These are phyloP conservation scores for Oedothorax gibbosus DNA, from an alignment of 1,140 invertebrate genomes.

Conservation along the genomic window DNA sequence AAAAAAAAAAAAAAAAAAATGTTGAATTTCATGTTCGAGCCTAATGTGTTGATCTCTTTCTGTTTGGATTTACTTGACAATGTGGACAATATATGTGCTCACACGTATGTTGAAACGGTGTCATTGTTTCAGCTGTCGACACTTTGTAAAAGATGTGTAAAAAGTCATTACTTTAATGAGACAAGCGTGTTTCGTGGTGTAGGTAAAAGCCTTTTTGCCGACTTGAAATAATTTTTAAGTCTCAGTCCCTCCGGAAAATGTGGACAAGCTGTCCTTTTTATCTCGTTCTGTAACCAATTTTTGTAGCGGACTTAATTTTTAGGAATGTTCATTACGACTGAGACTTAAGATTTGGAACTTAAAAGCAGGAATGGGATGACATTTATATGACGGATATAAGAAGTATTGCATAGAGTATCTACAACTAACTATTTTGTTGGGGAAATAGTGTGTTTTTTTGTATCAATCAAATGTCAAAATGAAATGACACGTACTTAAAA, in stretches of 20 bases:
- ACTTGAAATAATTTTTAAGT: conserved; percentile 43
- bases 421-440: too few species aligned
- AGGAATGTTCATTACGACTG: too few species aligned
- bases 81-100: conserved; percentile 45
- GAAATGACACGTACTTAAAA: too few species aligned
- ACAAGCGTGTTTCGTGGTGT: conserved; percentile 13
- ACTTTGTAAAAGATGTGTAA: not conserved
- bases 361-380: too few species aligned
- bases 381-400: too few species aligned
- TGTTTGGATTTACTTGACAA: conserved; percentile 55
- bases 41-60: conserved; percentile 50
- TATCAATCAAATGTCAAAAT: too few species aligned
- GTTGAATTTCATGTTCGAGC: not conserved
- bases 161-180: conserved; percentile 20
- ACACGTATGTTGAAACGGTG: not conserved
- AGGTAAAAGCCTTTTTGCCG: conserved; percentile 12
- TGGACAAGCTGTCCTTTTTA: conserved; percentile 12
- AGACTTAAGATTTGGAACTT: too few species aligned
- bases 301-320: conserved; percentile 1
- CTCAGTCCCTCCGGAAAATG: not conserved
- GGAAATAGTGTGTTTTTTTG: too few species aligned
- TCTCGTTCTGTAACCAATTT: conserved; percentile 1
- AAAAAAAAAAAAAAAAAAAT: too few species aligned
- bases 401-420: too few species aligned
- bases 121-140: conserved; percentile 42